Evolutionary conservation across 2,113 vertebrate species (phyloP).

Genomic region (Macrotis lagotis): DNA sequence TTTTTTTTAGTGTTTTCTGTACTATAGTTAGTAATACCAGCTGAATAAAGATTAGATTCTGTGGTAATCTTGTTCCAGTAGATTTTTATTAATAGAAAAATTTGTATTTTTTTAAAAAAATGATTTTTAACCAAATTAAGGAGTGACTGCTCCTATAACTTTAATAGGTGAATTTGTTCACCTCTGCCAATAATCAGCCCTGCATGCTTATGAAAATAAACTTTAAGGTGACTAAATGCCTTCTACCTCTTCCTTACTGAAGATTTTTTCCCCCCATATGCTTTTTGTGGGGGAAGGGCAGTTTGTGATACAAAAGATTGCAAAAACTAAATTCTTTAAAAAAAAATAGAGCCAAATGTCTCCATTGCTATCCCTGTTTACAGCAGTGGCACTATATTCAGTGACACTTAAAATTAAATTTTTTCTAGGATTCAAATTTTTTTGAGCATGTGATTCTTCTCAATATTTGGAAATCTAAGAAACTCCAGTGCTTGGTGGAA

Average conservation of each 20-base stretch:
- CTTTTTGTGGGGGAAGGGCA: constrained; percentile 87
- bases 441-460: constrained; percentile 70
- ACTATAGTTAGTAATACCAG: constrained; percentile 63
- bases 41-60: constrained; percentile 70
- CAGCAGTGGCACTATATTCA: constrained; percentile 86
- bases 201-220: constrained; percentile 89
- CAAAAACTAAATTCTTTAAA: constrained; percentile 80
- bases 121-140: constrained; percentile 71
- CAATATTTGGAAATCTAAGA: constrained; percentile 78
- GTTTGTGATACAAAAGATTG: constrained; percentile 84
- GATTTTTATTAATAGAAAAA: constrained; percentile 74
- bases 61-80: constrained; percentile 85
- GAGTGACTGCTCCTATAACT: constrained; percentile 79
- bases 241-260: constrained; percentile 98
- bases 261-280: constrained; percentile 84
- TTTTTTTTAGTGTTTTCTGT: constrained; percentile 60
- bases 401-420: constrained; percentile 82
- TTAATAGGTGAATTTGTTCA: constrained; percentile 78
- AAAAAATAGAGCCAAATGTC: constrained; percentile 84
- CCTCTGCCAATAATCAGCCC: constrained; percentile 84
- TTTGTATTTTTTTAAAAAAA: constrained; percentile 45
- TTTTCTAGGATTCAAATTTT: constrained; percentile 80
- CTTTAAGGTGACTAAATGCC: constrained; percentile 92
- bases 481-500: constrained; percentile 88
- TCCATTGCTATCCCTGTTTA: constrained; percentile 85